Evolutionary conservation across 2,113 vertebrate species (phyloP).

Genomic region (Stegostoma tigrinum): DNA sequence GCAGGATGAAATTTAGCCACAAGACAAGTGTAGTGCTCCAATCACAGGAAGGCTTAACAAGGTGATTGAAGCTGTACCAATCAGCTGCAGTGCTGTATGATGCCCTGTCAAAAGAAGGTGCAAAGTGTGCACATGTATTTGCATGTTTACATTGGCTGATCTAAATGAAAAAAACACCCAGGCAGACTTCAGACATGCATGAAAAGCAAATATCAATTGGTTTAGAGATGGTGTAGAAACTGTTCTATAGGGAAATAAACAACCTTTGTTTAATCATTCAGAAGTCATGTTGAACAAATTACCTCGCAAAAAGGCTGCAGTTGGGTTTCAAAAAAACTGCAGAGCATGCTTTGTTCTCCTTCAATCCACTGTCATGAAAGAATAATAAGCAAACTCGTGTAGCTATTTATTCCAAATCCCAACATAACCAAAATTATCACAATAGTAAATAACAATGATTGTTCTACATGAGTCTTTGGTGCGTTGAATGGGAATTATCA

Average conservation of each 20-base stretch:
- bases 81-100: neutral
- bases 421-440: slow-evolving; percentile 8
- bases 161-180: neutral
- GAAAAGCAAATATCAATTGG: neutral
- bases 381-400: neutral
- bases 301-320: neutral
- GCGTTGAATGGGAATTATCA: neutral
- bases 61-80: neutral
- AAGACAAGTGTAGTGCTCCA: neutral
- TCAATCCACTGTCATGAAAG: neutral
- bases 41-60: neutral
- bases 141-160: neutral
- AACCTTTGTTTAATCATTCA: neutral
- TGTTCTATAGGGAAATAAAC: neutral
- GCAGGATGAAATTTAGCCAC: neutral
- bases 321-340: neutral
- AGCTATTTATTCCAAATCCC: neutral
- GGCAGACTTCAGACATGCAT: neutral
- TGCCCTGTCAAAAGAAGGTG: neutral
- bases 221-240: neutral
- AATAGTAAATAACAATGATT: neutral
- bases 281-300: neutral
- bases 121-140: neutral
- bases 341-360: neutral
- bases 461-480: neutral